phyloP scores from a whole-genome alignment of 2,113 vertebrate species.

The Corythornis vintsioides region DNA sequence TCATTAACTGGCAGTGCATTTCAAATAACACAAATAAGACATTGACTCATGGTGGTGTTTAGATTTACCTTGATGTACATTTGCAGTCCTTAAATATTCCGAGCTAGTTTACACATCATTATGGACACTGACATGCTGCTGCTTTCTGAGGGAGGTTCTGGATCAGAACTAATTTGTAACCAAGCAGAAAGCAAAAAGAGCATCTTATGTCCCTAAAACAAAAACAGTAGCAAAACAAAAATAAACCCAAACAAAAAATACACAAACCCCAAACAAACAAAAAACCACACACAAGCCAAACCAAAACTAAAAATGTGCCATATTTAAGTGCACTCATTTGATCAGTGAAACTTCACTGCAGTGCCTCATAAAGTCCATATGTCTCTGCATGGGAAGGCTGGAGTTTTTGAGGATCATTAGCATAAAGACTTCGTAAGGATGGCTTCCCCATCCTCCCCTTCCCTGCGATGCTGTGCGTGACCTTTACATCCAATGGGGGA shows the following conservation, averaged over 20 bases:
- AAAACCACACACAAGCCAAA: no score
- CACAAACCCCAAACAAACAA: no score
- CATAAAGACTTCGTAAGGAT: background rate
- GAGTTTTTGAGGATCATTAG: background rate
- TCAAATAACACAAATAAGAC: conserved; percentile 25
- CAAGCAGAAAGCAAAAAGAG: background rate
- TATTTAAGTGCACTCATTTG: background rate
- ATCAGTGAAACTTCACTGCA: background rate
- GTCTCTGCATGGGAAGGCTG: background rate
- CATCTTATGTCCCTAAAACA: background rate
- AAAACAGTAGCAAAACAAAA: background rate
- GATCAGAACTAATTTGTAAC: background rate
- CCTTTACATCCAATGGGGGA: background rate
- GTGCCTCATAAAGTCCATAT: accelerated
- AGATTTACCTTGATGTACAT: background rate
- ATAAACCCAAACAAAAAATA: no score
- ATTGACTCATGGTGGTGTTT: background rate
- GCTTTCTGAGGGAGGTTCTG: background rate
- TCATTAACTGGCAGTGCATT: conserved; percentile 23
- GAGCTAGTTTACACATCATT: background rate
- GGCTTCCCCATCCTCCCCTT: background rate
- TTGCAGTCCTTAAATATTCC: background rate
- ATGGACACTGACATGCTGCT: background rate
- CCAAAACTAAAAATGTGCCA: background rate
- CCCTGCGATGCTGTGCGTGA: background rate